A percentile compares a stretch with the other conserved stretches of the same genome.
Conservation (phyloP, 2,113 vertebrate species). For the Chaetops frenatus region DNA sequence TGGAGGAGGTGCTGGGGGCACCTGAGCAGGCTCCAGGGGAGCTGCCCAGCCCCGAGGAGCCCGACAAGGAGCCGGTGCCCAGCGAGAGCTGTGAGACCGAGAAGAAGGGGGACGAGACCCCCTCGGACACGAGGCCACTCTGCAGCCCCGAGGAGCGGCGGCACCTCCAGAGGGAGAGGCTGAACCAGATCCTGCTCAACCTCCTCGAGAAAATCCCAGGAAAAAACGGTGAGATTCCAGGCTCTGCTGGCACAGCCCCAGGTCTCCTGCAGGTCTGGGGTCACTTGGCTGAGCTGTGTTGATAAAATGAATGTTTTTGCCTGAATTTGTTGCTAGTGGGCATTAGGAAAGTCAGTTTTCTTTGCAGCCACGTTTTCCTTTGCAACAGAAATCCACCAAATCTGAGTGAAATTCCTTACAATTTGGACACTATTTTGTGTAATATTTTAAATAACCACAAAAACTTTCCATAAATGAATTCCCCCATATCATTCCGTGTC, state of each 20-base stretch:
- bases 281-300: accelerated
- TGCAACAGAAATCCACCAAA: not conserved
- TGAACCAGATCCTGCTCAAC: conserved; percentile 91
- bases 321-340: not conserved
- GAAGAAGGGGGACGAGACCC: conserved; percentile 45
- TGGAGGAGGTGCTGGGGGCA: conserved; percentile 73
- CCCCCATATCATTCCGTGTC: not conserved
- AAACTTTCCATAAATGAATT: not conserved
- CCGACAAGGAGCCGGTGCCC: conserved; percentile 67
- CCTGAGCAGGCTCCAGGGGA: conserved; percentile 62
- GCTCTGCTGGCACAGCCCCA: accelerated
- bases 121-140: not conserved
- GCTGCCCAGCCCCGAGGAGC: conserved; percentile 64
- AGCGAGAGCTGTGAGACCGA: conserved; percentile 60
- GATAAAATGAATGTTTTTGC: not conserved
- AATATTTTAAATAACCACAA: not conserved
- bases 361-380: not conserved
- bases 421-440: not conserved
- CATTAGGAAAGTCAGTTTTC: not conserved
- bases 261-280: not conserved
- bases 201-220: conserved; percentile 91
- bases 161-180: conserved; percentile 85
- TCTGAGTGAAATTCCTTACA: not conserved
- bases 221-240: conserved; percentile 86
- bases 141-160: conserved; percentile 79